Conservation (phyloP, 92 coral and sea anemone genomes). For the Montipora capitata region DNA sequence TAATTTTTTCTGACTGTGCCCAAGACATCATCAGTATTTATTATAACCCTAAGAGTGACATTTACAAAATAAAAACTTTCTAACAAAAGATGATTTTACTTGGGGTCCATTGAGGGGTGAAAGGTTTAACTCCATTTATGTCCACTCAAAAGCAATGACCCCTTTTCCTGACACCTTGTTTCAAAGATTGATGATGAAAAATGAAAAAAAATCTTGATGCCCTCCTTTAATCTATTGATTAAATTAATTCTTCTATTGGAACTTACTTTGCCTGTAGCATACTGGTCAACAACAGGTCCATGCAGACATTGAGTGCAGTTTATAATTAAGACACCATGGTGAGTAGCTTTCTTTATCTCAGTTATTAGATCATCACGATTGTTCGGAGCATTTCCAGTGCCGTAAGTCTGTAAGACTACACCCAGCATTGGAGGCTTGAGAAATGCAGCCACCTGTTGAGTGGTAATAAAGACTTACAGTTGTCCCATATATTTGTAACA, state of each 20-base stretch:
- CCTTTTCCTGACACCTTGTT: too few relatives aligned
- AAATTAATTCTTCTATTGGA: not conserved
- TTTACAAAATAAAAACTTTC: too few relatives aligned
- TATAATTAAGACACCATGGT: constrained; percentile 87
- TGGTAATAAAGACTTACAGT: too few relatives aligned
- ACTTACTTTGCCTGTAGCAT: constrained; percentile 96
- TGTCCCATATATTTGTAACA: too few relatives aligned
- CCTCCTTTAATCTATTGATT: too few relatives aligned
- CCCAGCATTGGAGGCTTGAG: constrained; percentile 96
- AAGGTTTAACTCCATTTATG: too few relatives aligned
- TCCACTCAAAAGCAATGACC: too few relatives aligned
- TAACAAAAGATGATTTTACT: too few relatives aligned
- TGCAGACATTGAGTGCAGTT: constrained; percentile 97
- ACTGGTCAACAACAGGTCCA: constrained; percentile 93
- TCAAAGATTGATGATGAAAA: too few relatives aligned
- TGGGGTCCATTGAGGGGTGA: too few relatives aligned
- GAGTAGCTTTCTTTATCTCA: constrained; percentile 87
- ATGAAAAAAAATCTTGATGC: too few relatives aligned
- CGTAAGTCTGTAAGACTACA: constrained; percentile 95
- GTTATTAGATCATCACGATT: constrained; percentile 88
- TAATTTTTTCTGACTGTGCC: too few relatives aligned
- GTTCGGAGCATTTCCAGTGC: constrained; percentile 95
- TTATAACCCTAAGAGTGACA: not conserved
- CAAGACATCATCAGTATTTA: not conserved
- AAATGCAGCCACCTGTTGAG: constrained; percentile 86